Base-by-base conservation (phyloP, 2,888 invertebrate species). In the Hipparchia semele region DNA sequence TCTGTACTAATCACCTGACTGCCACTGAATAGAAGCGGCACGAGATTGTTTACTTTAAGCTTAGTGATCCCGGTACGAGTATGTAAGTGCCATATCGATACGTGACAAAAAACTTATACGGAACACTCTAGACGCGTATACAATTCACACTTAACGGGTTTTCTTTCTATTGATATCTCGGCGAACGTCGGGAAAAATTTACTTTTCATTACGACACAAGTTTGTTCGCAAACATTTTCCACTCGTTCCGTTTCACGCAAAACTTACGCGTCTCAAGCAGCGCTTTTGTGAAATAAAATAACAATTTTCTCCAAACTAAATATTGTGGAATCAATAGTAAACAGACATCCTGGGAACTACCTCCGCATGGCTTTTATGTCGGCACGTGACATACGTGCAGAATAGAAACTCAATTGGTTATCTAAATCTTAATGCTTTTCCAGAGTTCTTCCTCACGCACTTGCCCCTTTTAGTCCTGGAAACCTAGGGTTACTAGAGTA, bases 121-220 rank as follows among this genome's bases (percentile, higher is more conserved):
- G 69, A 69, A 54, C 69, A 53, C 60, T 51, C 0, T 33, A 51
- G 2, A 9, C 4, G 8, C 7, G 53, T 53, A 4, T 13, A 61
- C 59, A 23, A 45, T 2, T 58, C 51, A 7, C 60, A 61, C 69
- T 61, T 56, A 45, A 56, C 56, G 10, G 0, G n/a, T 67, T 67
- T 69, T 39, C 66, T 73, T 73, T 66, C 86, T 88, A 90, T 90
- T 88, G 90, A 89, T 87, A 88, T 88, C 86, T 84, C 83, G 83
- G 84, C 80, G 81, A 84, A 83, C 81, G 82, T 79, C 82, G 80
- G 74, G 75, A 75, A 79, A 82, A 90, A 90, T 91, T 91, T 91
- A 90, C 91, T 90, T 91, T 91, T 90, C 90, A 91, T 90, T 90
- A 90, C 89, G 83, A 86, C 82, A 84, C 84, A 87, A 90, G 90